Percentiles rank a stretch among this genome's conserved stretches.
Evolutionary conservation across 2,888 invertebrate genomes (phyloP).

Genomic region (Macaria liturata): DNA sequence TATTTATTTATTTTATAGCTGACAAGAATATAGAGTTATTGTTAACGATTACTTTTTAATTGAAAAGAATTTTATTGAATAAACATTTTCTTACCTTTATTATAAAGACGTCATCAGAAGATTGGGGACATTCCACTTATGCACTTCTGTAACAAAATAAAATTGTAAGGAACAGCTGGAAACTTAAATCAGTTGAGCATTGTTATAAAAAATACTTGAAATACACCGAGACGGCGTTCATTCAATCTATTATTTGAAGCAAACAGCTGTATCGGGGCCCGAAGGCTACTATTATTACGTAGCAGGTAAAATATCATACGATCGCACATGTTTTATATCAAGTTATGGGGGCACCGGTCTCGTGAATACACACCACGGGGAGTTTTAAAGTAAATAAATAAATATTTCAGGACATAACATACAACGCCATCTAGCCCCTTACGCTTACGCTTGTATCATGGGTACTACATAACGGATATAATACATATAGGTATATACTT

Average conservation of each 20-base stretch:
- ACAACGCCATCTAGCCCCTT: too few relatives aligned
- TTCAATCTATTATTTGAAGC: constrained; percentile 55
- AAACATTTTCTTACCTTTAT: constrained; percentile 54
- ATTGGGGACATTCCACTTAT: constrained; percentile 67
- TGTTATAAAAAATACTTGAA: constrained; percentile 39
- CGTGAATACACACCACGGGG: not conserved
- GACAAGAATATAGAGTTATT: too few relatives aligned
- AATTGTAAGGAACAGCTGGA: constrained; percentile 25
- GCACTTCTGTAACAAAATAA: constrained; percentile 74
- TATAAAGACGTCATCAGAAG: constrained; percentile 57
- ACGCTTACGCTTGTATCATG: too few relatives aligned
- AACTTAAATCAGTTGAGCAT: constrained; percentile 10
- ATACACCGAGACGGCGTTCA: constrained; percentile 50
- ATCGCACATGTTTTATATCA: constrained; percentile 41
- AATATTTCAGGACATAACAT: too few relatives aligned
- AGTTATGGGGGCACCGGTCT: constrained; percentile 36
- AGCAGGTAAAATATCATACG: constrained; percentile 67
- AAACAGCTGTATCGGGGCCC: constrained; percentile 64
- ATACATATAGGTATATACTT: too few relatives aligned
- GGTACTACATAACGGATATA: too few relatives aligned
- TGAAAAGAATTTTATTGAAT: too few relatives aligned
- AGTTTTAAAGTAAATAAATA: too few relatives aligned
- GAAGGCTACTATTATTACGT: constrained; percentile 57
- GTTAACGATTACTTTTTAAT: too few relatives aligned
- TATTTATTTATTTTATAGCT: too few relatives aligned